Evolutionary conservation across 2,113 vertebrate species (phyloP), one percentile per base, ranked within the genome.

Genomic region (Campylorhamphus procurvoides): DNA sequence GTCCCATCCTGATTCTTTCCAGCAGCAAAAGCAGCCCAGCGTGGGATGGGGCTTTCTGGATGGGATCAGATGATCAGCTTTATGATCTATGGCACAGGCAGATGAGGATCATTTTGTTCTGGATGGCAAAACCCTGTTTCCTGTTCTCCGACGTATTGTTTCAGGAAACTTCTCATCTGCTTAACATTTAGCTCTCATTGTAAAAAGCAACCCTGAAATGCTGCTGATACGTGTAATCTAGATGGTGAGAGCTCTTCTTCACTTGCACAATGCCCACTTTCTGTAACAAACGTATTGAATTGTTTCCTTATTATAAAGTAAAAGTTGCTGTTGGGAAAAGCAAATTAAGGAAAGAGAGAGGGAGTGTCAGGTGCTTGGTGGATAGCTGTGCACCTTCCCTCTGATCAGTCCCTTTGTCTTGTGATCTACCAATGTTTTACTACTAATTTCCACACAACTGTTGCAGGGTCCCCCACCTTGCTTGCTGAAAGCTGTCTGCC

Each of bases 111-210:
- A 37, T 86, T 97, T 94, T 72, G 44, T 42, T 56, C 66, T 72
- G 84, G 52, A 92, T 12, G 10, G 47, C 52, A 79, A 88, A 94
- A 55, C n/a, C 11, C n/a, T 53, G 22, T 66, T 84, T 94, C 47
- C 66, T 7, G 2, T 75, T 79, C 73, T 92, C 46, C 49, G 53
- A 19, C 4, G 2, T 49, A 46, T 40, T 88, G 82, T 87, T 90
- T 80, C 56, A 52, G 77, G 59, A 94, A 96, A 84, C 59, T 74
- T 89, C 66, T 95, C 63, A 69, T 89, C 79, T 93, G 59, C 69
- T 88, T 77, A 89, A 80, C 62, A 62, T 89, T 91, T 89, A 85
- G 66, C 27, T 31, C 59, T 40, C 33, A 33, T 73, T 75, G 64
- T 44, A 40, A 83, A 91, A 90, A 76, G 40, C 68, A 46, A 1